Evolutionary conservation across 2,113 vertebrate genomes (phyloP).

Genomic region (Semnopithecus entellus): DNA sequence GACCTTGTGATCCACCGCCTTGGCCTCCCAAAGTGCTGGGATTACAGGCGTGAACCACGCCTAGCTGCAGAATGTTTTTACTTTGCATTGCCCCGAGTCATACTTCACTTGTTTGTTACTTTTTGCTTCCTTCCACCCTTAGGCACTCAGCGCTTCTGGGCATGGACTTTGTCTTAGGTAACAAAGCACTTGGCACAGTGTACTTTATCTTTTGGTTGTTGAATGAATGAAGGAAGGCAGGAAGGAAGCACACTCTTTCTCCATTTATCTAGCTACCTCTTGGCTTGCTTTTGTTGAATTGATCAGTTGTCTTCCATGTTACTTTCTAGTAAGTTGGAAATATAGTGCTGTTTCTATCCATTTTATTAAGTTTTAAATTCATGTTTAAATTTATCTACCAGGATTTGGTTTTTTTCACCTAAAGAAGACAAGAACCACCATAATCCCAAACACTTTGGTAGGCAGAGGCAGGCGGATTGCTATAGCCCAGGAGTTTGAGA

Average conservation of each 20-base stretch:
- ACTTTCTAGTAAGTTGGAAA: background rate
- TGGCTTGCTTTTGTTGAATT: background rate
- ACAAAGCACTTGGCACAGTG: background rate
- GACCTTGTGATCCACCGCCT: too few relatives aligned
- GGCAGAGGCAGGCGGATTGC: too few relatives aligned
- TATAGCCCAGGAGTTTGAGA: too few relatives aligned
- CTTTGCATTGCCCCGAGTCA: background rate
- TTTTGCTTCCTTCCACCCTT: background rate
- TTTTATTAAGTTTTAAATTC: background rate
- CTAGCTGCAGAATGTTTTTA: background rate
- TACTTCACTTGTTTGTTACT: background rate
- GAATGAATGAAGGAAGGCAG: background rate
- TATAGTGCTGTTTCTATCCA: background rate
- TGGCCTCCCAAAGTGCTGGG: too few relatives aligned
- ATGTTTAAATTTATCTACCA: background rate
- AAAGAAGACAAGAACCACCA: background rate
- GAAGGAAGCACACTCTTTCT: background rate
- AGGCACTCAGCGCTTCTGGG: background rate
- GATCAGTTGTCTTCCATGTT: background rate
- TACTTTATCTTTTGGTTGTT: background rate
- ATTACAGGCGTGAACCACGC: too few relatives aligned
- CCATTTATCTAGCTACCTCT: background rate
- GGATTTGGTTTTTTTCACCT: background rate
- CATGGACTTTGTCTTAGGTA: background rate
- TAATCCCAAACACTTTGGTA: too few relatives aligned